Base-by-base conservation (phyloP, 2,888 invertebrate genomes). In the Cabera pusaria region DNA sequence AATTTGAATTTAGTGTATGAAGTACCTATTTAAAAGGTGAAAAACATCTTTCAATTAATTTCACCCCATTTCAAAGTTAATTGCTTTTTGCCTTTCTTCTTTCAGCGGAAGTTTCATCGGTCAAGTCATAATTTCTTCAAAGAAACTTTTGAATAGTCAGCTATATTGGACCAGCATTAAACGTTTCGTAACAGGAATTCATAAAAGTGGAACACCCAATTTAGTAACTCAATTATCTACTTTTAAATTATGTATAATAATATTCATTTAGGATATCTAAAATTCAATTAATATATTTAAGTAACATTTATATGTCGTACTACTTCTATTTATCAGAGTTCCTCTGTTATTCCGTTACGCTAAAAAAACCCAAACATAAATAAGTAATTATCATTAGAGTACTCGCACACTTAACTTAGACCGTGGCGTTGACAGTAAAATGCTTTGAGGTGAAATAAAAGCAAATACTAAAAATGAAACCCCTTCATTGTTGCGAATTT, bases 31-130 rank as follows among this genome's bases (percentile, higher is more conserved):
- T 36, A 29, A 52, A 32, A 48, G 49, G 44, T 52, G 39, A 42
- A 45, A 46, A 46, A 50, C 38, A 46, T 43, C 39, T 44, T 44
- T 48, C 46, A 50, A 53, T 53, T 49, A 50, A 50, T 46, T 46
- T 50, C 35, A 46, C 26, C 44, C 46, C 28, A 46, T 53, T 49
- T 46, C 42, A 40, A 46, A 50, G 45, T 50, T 53, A 50, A 53
- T 53, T 53, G 48, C 50, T 50, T 50, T 50, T 44, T 50, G 41
- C 35, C 35, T 53, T 47, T 45, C 37, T 44, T 43, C 46, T 45
- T 38, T 43, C 36, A 34, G 37, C 31, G 45, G 52, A 52, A 49
- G 49, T 49, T 49, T 50, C 36, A 42, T 34, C 38, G 39, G 34
- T 39, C 35, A 37, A 36, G 29, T 35, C 38, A 45, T 47, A 44